Percentiles rank a stretch among this genome's conserved stretches.
These are phyloP conservation scores for Dufourea novaeangliae DNA, from an alignment of 1,140 invertebrate species.

Conservation along the genomic window DNA sequence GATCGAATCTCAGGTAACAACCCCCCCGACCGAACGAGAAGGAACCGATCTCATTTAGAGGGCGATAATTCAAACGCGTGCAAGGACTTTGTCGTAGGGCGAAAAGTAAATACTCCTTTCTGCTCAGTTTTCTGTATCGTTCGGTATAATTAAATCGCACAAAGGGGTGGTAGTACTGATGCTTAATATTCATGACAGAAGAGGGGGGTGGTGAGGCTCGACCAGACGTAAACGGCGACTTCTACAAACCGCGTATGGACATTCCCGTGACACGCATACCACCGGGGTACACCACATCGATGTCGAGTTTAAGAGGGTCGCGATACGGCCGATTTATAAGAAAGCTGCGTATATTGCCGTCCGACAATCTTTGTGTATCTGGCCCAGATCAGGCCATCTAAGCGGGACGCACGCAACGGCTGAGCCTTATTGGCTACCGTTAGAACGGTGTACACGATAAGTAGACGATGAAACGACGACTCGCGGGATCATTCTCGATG, in stretches of 20 bases:
- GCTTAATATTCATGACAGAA: slow-evolving; percentile 57
- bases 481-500: neutral
- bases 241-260: neutral
- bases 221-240: neutral
- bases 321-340: slow-evolving; percentile 61
- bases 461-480: neutral
- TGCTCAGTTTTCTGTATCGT: neutral
- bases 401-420: slow-evolving; percentile 74
- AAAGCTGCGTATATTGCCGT: slow-evolving; percentile 64
- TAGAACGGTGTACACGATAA: too few relatives aligned
- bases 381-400: slow-evolving; percentile 74
- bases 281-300: too few relatives aligned
- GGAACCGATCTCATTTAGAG: slow-evolving; percentile 48
- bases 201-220: neutral
- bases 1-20: slow-evolving; percentile 45
- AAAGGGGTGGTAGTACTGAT: neutral
- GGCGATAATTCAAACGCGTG: slow-evolving; percentile 54
- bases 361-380: slow-evolving; percentile 69
- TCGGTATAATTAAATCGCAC: slow-evolving; percentile 41
- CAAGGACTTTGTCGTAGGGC: slow-evolving; percentile 10
- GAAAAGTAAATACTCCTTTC: slow-evolving; percentile 54
- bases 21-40: slow-evolving; percentile 9
- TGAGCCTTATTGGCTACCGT: slow-evolving; percentile 34
- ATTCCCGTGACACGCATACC: neutral
- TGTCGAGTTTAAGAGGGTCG: neutral